Base-by-base conservation (phyloP, 2,888 invertebrate species). In the Unio delphinus region DNA sequence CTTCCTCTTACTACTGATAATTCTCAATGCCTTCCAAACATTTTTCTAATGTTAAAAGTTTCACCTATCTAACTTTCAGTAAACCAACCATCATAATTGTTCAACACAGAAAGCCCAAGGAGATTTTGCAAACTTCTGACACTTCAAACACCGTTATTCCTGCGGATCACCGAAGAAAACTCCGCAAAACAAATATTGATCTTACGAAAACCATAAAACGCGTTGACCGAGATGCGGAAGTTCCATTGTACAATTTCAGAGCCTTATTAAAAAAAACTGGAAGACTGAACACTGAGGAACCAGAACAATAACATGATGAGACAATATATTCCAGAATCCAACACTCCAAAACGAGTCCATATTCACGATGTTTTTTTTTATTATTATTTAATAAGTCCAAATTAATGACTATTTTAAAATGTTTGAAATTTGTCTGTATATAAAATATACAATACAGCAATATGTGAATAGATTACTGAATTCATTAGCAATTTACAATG, bases 161-260 rank as follows among this genome's bases (percentile, higher is more conserved):
- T 17, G 68, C 76, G 15, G 72, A 83, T 65, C 79, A 80, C 63
- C 69, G 83, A 30, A 72, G 75, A 56, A 75, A 75, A 34, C 71
- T 85, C 55, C 74, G 82, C 17, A 80, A 80, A 55, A 84, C 84
- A 20, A 75, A 83, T 45, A 81, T 86, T 65, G 79, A 82, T 61
- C 78, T 79, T 26, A 69, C 77, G 28, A 61, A 75, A 11, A 79
- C 75, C 60, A 63, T 67, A 34, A 67, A 68, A 34, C 57, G 28
- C 1, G 54, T 28, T 15, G 57, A n/a, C 15, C 54, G 64, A 28
- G 69, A 70, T 23, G 54, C n/a, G 26, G 76, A 76, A 26, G 74
- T 72, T 61, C 76, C 76, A 23, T 61, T 76, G 30, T 76, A 71
- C 57, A 72, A 76, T 26, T 76, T 76, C 57, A 58, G 76, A 55